Evolutionary conservation across 2,113 vertebrate species (phyloP).

Genomic region (Corythornis vintsioides): DNA sequence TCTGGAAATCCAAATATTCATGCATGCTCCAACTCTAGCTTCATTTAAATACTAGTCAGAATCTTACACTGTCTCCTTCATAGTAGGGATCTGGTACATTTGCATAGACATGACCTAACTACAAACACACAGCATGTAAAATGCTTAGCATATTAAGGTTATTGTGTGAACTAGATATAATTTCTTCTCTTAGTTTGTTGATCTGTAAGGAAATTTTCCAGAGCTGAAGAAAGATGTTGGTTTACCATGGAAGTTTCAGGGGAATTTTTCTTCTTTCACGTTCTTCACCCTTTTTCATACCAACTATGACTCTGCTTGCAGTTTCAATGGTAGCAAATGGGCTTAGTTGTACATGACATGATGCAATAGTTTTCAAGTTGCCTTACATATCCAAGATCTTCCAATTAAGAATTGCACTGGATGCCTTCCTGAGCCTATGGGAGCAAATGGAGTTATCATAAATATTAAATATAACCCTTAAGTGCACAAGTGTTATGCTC

Average conservation of each 20-base stretch:
- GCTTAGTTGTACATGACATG: not conserved
- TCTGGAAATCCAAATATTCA: not conserved
- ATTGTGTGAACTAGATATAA: not conserved
- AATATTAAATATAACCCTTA: not conserved
- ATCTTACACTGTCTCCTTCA: not conserved
- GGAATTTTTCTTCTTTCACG: not conserved
- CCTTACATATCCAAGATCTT: not conserved
- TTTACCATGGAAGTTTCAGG: not conserved
- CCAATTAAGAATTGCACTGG: not conserved
- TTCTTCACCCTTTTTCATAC: not conserved
- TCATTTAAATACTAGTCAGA: not conserved
- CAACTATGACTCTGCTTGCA: not conserved
- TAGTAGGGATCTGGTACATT: not conserved
- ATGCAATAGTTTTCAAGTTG: not conserved
- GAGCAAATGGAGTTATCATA: not conserved
- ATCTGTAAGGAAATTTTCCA: not conserved
- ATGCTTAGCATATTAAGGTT: not conserved
- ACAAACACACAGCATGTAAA: not conserved
- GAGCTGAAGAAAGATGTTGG: not conserved
- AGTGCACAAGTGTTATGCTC: not conserved
- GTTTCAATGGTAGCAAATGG: not conserved
- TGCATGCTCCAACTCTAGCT: not conserved
- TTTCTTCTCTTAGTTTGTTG: not conserved
- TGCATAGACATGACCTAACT: not conserved
- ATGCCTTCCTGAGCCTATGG: not conserved